A percentile compares a stretch with the other conserved stretches of the same genome.
Conservation (phyloP, 2,797 vertebrate genomes). For the Sparus aurata region DNA sequence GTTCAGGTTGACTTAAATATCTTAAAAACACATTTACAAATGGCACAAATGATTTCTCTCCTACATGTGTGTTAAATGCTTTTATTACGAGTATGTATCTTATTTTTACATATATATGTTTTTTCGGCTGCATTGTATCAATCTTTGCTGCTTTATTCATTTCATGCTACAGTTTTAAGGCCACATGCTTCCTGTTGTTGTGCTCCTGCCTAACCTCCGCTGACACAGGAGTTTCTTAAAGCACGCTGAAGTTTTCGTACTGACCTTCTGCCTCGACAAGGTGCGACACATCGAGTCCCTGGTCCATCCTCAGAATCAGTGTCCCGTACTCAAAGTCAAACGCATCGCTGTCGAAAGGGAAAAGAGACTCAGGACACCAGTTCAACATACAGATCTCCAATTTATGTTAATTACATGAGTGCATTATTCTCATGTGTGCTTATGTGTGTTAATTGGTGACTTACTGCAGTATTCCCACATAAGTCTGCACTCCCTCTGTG, state of each 20-base stretch:
- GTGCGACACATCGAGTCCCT: conserved; percentile 95
- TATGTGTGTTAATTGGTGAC: conserved; percentile 67
- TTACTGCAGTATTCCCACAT: conserved; percentile 97
- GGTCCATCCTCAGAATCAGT: conserved; percentile 89
- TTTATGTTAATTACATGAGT: not conserved
- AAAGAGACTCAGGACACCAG: not conserved
- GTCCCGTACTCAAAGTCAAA: conserved; percentile 96
- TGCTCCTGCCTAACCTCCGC: not conserved
- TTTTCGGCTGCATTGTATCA: not conserved
- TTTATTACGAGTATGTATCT: not conserved
- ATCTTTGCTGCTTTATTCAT: conserved; percentile 4
- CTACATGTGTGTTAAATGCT: not conserved
- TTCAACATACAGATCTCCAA: conserved; percentile 12
- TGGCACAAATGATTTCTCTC: too few species aligned
- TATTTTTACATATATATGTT: not conserved
- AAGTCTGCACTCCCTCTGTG: conserved; percentile 87
- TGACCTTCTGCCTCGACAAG: conserved; percentile 94
- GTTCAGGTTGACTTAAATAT: not conserved
- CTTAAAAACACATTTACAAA: not conserved
- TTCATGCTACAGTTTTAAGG: not conserved
- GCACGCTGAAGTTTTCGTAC: conserved; percentile 10
- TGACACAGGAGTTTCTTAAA: not conserved
- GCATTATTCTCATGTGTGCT: not conserved
- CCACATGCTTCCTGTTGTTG: not conserved
- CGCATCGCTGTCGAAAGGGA: conserved; percentile 87